These are phyloP conservation scores for Cabera pusaria DNA, from an alignment of 2,888 invertebrate genomes.

Conservation along the genomic window DNA sequence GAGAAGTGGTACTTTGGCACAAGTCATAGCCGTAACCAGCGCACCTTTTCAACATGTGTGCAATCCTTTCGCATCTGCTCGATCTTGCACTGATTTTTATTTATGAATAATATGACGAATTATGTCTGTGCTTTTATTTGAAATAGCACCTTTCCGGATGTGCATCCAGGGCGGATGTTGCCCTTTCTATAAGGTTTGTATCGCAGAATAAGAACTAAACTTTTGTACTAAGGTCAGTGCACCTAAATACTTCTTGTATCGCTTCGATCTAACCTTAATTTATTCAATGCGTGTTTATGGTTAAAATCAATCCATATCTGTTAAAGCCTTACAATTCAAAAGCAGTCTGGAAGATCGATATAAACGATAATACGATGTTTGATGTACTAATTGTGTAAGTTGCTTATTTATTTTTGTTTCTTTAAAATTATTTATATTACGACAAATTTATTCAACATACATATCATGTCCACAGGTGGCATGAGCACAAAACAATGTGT, in stretches of 20 bases:
- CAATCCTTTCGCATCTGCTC: constrained; percentile 80
- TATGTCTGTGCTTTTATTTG: constrained; percentile 71
- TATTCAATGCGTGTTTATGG: too few species aligned
- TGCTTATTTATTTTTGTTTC: too few species aligned
- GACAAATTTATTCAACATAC: too few species aligned
- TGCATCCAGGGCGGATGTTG: constrained; percentile 67
- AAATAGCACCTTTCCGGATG: constrained; percentile 80
- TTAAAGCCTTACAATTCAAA: too few species aligned
- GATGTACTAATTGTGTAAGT: too few species aligned
- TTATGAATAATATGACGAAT: constrained; percentile 82
- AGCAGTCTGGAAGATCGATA: too few species aligned
- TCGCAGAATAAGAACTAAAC: constrained; percentile 41
- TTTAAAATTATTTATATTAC: too few species aligned
- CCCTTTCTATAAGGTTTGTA: constrained; percentile 50
- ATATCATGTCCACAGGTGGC: too few species aligned
- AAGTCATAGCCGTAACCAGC: constrained; percentile 55
- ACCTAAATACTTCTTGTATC: not conserved
- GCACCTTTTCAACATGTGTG: constrained; percentile 79
- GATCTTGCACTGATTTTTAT: constrained; percentile 72
- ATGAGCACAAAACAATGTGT: too few species aligned
- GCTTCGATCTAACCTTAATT: not conserved
- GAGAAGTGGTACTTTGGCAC: constrained; percentile 66
- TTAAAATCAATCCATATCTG: too few species aligned
- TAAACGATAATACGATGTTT: too few species aligned
- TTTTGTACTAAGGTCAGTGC: constrained; percentile 20